Conservation (phyloP, 2,113 vertebrate species). For the Puma concolor region DNA sequence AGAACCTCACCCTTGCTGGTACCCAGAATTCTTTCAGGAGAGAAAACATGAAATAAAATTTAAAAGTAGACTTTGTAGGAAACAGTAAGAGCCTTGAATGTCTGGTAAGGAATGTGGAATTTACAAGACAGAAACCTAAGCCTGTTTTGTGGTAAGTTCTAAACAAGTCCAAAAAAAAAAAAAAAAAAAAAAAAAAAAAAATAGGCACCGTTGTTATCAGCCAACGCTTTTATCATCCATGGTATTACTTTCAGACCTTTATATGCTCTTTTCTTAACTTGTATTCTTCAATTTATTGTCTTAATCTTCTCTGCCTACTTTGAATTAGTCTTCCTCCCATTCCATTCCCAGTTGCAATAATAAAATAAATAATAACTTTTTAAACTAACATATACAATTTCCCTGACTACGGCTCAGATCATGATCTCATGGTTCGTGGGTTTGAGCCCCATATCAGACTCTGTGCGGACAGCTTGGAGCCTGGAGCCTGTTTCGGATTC, state of each 20-base stretch:
- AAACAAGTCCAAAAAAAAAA: background rate
- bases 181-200: background rate
- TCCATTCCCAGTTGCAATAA: background rate
- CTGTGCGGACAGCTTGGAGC: too few species aligned
- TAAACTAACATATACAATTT: background rate
- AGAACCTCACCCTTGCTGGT: background rate
- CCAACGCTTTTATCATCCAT: background rate
- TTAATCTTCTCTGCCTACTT: background rate
- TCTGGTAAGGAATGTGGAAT: background rate
- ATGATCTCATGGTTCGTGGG: too few species aligned
- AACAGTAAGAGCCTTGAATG: background rate
- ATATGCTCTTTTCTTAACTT: background rate
- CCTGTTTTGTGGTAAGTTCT: background rate
- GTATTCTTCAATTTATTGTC: constrained; percentile 15
- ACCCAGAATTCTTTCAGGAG: background rate
- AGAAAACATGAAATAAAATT: background rate
- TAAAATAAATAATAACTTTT: background rate
- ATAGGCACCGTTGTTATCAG: background rate
- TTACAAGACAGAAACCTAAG: constrained; percentile 15
- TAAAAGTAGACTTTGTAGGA: background rate
- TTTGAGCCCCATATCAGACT: too few species aligned
- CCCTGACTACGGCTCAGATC: too few species aligned
- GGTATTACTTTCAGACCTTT: background rate
- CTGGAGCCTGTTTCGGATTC: too few species aligned
- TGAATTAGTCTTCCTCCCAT: background rate